Evolutionary conservation across 2,888 invertebrate species (phyloP), one percentile per base, ranked within the genome.

Genomic region (Merodon equestris): DNA sequence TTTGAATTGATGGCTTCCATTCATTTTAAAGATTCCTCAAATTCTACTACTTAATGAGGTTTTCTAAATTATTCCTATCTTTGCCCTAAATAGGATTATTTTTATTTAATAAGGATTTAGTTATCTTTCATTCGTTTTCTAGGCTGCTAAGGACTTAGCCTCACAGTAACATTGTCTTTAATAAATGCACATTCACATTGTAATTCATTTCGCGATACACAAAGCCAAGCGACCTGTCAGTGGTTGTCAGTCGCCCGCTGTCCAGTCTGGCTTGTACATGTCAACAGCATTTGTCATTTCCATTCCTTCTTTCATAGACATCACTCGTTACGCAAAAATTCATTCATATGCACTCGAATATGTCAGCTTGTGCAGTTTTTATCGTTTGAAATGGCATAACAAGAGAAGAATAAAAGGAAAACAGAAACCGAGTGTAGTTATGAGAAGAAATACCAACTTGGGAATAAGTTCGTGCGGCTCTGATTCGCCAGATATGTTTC

Each of bases 401-500:
- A 47, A n/a, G 14, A n/a, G 13, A 13, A 14, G 17, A 13, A 9
- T 7, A 54, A 38, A 36, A 9, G 44, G 27, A 57, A 7, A 56
- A 14, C 27, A n/a, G 15, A 14, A 36, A 40, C 27, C 27, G 27
- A 27, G 19, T 38, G 14, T 40, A 57, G 18, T 36, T 60, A 44
- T 10, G 50, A 36, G 61, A 61, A 73, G 56, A 77, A 67, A 45
- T 61, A 36, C 56, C 60, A 75, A 54, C 53, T 51, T 58, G 58
- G 53, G 58, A 51, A 77, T 72, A 73, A 73, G 63, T 67, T 73
- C 61, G 77, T 77, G 72, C 73, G 40, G 77, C 51, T 77, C 77
- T 73, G 67, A 77, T 77, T 77, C 67, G 56, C 73, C 50, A 73
- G 77, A 77, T 77, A 67, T 73, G 73, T 77, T 77, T 73, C 77